Evolutionary conservation across 2,113 vertebrate species (phyloP), one percentile per base, ranked within the genome.

Genomic region (Brachirus orientalis): DNA sequence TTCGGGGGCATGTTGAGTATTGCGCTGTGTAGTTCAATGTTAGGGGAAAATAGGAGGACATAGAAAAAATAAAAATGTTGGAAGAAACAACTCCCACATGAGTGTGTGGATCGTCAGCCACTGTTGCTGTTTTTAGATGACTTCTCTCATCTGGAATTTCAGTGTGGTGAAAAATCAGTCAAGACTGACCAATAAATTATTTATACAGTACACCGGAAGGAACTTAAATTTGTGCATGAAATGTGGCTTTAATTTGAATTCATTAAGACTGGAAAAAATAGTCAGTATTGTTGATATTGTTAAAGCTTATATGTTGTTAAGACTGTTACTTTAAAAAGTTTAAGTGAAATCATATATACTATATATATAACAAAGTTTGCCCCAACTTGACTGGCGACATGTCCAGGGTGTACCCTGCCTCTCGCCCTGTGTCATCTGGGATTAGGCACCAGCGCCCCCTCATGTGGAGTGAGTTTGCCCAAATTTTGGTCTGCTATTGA

Each of bases 1-100:
- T 70, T 64, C 4, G 18, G 53, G 33, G 52, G 57, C 48, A 67
- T 58, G 66, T 59, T 59, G 63, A 75, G 53, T 67, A 59, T 44
- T 58, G 44, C 51, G 69, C 56, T 59, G 37, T 59, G 37, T 50
- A 63, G 46, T 50, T 56, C 28, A 36, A 50, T n/a, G 38, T 35
- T 50, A 72, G 45, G 65, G n/a, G 35, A 45, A 51, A 67, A 74
- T 6, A 52, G 58, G 37, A 35, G 20, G 38, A 8, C 8, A 8
- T 9, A 8, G 38, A 13, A 13, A 13, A 10, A 18, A 11, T 8
- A 2, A 16, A 60, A 50, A 47, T n/a, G 22, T 17, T 35, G 50
- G 33, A 62, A 70, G 38, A 45, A 71, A 48, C 18, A 18, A 50
- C 22, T 67, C 36, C 56, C 54, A 37, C 63, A 52, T 17, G 19